Conservation (phyloP, 2,888 invertebrate species). For the Pardosa pseudoannulata region DNA sequence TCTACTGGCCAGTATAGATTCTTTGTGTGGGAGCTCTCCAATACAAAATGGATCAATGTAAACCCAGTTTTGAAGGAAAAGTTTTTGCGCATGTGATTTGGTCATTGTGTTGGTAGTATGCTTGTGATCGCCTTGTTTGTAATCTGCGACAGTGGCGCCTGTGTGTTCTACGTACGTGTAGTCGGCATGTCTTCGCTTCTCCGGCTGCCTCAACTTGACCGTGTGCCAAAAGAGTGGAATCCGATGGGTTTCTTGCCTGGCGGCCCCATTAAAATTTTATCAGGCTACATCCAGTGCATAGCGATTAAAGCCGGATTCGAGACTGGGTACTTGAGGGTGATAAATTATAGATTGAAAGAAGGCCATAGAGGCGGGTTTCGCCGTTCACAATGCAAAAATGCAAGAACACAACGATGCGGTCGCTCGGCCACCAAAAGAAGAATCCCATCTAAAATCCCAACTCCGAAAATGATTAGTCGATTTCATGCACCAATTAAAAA, state of each 20-base stretch:
- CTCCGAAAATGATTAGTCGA: not conserved
- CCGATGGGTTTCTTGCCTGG: constrained; percentile 29
- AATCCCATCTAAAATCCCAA: not conserved
- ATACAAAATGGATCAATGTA: too few relatives aligned
- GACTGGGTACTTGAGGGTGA: constrained; percentile 55
- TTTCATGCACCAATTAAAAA: constrained; percentile 19
- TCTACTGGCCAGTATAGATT: too few relatives aligned
- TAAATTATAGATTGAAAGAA: constrained; percentile 51
- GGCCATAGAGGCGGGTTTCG: constrained; percentile 41
- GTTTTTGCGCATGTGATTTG: not conserved
- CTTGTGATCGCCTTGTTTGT: not conserved
- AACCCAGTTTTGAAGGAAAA: too few relatives aligned
- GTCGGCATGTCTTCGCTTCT: not conserved
- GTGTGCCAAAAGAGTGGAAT: constrained; percentile 55
- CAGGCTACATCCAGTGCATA: constrained; percentile 51
- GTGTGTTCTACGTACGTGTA: constrained; percentile 8
- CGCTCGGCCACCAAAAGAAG: not conserved
- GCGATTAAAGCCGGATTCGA: constrained; percentile 57
- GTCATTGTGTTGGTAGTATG: not conserved
- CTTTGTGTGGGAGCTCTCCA: too few relatives aligned
- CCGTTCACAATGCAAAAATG: constrained; percentile 25
- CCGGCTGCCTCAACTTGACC: constrained; percentile 38
- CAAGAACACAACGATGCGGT: not conserved
- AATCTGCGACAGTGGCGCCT: not conserved
- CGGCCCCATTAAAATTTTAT: constrained; percentile 62